Evolutionary conservation across 1,140 invertebrate species (phyloP).

Genomic region (Centruroides sculpturatus): DNA sequence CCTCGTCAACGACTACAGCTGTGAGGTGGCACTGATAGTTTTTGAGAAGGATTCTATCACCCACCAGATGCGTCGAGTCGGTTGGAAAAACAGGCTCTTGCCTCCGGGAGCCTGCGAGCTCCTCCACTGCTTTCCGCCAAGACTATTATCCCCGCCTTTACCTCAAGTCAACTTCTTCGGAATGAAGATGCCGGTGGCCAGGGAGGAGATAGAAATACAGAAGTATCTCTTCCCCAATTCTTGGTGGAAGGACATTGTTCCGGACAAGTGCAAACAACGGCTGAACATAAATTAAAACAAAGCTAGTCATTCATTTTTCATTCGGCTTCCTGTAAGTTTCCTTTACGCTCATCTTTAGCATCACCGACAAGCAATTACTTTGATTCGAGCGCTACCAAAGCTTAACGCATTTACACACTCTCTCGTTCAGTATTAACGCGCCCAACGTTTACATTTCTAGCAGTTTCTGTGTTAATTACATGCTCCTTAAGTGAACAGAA

Average conservation of each 20-base stretch:
- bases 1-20: conserved; percentile 16
- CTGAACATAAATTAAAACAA: too few relatives aligned
- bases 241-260: conserved; percentile 43
- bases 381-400: too few relatives aligned
- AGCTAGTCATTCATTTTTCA: too few relatives aligned
- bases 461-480: too few relatives aligned
- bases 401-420: too few relatives aligned
- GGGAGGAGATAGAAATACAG: conserved; percentile 43
- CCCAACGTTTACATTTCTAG: too few relatives aligned
- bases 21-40: conserved; percentile 22
- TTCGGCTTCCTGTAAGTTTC: too few relatives aligned
- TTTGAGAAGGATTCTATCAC: conserved; percentile 29
- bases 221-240: conserved; percentile 45
- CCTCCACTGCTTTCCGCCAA: conserved; percentile 40
- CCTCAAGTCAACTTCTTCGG: conserved; percentile 33
- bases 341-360: too few relatives aligned
- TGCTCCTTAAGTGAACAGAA: too few relatives aligned
- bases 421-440: too few relatives aligned
- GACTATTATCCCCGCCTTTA: conserved; percentile 36
- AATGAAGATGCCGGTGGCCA: conserved; percentile 35
- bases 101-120: conserved; percentile 39
- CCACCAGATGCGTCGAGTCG: conserved; percentile 35
- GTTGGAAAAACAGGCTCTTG: conserved; percentile 39
- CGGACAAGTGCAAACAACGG: conserved; percentile 15
- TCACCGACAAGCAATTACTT: too few relatives aligned